Evolutionary conservation across 2,797 vertebrate species (phyloP), one percentile per base, ranked within the genome.

Genomic region (Tragopan temminckii): DNA sequence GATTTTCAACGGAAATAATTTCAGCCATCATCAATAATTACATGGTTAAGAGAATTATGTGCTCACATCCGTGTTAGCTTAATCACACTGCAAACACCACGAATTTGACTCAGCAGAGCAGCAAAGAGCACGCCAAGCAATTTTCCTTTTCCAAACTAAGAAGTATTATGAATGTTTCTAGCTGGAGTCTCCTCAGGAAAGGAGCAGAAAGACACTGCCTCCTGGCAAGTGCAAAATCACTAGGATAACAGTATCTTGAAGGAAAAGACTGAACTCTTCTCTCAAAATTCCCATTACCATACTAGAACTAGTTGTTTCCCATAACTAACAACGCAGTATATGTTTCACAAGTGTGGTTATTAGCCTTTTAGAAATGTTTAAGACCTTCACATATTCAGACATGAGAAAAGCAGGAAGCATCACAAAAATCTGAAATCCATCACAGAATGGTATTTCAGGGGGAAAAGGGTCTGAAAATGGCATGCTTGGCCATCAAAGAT

Each of bases 1-100:
- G 23, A 74, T 91, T 90, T 64, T 42, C 83, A 86, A 77, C 58
- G 77, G 43, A 88, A 91, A 80, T 53, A 95, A 20, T 77, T 85
- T 75, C 12, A 76, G 88, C 57, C 6, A 0, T 19, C 84, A 67
- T 77, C 89, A 92, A 9, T 8, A 84, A 91, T 53, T 27, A 71
- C 19, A 15, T 1, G 29, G 70, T 84, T 95, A 95, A 68, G 71
- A 74, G 84, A 90, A 94, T 13, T 13, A 71, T 1, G 71, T 36
- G 58, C 36, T 85, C 81, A 74, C 43, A 90, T 48, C 88, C 67
- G 8, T 13, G 63, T 88, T 79, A 95, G 89, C 78, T 57, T 85
- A 85, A 18, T 35, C 90, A 35, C 90, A 93, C 80, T 64, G 89
- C 94, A 95, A 93, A 92, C 2, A 0, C 35, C 55, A 68, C 0